Conservation (phyloP, 2,888 invertebrate species). For the Panzeria rudis region DNA sequence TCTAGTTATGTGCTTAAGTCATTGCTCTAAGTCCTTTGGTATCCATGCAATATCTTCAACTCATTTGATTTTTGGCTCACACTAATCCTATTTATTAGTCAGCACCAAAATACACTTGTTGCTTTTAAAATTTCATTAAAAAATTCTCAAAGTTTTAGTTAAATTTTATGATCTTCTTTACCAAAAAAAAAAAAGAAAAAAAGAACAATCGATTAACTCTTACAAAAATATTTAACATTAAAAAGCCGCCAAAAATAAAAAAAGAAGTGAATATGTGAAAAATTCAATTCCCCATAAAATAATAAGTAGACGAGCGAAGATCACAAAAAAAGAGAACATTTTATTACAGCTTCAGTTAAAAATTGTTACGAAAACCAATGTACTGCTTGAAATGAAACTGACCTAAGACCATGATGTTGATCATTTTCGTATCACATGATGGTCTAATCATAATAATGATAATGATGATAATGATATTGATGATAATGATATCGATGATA, state of each 20-base stretch:
- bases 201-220: constrained; percentile 38
- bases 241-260: constrained; percentile 63
- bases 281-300: constrained; percentile 64
- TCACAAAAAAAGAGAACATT: constrained; percentile 57
- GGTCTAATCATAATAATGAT: constrained; percentile 16
- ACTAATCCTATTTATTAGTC: too few species aligned
- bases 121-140: neutral
- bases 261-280: constrained; percentile 47
- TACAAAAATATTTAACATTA: constrained; percentile 39
- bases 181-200: constrained; percentile 16
- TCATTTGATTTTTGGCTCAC: too few species aligned
- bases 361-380: constrained; percentile 37
- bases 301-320: constrained; percentile 64
- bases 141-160: constrained; percentile 16
- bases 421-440: constrained; percentile 24
- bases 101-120: constrained; percentile 43
- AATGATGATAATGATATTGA: constrained; percentile 1
- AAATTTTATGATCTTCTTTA: constrained; percentile 56
- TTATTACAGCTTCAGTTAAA: constrained; percentile 57
- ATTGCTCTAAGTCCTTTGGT: too few species aligned
- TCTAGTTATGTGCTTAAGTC: too few species aligned
- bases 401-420: constrained; percentile 67
- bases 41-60: too few species aligned
- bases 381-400: constrained; percentile 63
- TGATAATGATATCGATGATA: constrained; percentile 7